Evolutionary conservation across 53 echinoderm and acorn worm genomes (phyloP), one percentile per base, ranked within the genome.

Genomic region (Stichopus horrens): DNA sequence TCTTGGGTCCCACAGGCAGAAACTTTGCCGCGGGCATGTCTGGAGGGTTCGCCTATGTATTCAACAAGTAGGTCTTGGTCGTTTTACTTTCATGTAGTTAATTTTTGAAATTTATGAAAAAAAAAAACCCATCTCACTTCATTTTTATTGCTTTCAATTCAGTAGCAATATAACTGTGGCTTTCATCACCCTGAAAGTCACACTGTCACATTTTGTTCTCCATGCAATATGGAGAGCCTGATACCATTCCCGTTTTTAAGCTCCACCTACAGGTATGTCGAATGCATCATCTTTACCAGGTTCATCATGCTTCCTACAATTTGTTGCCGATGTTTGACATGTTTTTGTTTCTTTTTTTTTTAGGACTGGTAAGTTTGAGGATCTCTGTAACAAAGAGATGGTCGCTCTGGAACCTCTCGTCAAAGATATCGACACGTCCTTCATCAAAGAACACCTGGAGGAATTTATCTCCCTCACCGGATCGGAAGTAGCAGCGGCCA

Each of bases 21-120:
- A 99, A 99, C 94, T 99, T 99, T 96, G 99, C 99, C 54, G 99
- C 99, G 67, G 99, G 99, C 10, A 99, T 99, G 99, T 99, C 99
- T 4, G 99, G 99, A 6, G 99, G 99, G 11, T 75, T 99, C 11
- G 99, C 96, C 5, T 99, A 99, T 88, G 94, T 99, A 83, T 93
- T 91, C 23, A 93, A 99, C 83, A 94, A 88, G 99, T 99, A 88
- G 89, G 92, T 83, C 37, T 0, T 11, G 68, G 13, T n/a, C n/a
- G 1, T 37, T 37, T 37, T 37, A 37, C 2, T 37, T 37, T 37
- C 37, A 2, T 37, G 37, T 37, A 37, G 37, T 37, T 37, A 37
- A 37, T 37, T 37, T 0, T 2, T 37, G 1, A 37, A 37, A 37
- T 37, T 37, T 37, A 2, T 37, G 37, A 37, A 37, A 37, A 37